A percentile compares a stretch with the other conserved stretches of the same genome.
Conservation (phyloP, 1,140 invertebrate genomes). For the Drosophila tsacasi region DNA sequence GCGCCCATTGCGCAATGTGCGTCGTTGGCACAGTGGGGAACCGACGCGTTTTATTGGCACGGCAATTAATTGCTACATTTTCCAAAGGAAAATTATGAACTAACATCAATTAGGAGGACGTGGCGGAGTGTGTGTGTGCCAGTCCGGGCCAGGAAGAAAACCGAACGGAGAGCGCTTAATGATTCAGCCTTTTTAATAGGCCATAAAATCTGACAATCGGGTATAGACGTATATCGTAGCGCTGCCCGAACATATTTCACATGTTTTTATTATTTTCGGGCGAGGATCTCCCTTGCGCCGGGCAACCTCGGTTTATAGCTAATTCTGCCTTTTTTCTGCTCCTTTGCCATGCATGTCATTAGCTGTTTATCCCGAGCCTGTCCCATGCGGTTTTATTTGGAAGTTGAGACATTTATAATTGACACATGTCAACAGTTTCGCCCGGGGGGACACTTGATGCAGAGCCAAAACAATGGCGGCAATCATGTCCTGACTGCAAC, state of each 20-base stretch:
- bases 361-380: constrained; percentile 39
- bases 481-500: constrained; percentile 28
- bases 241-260: constrained; percentile 77
- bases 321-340: constrained; percentile 19
- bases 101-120: constrained; percentile 80
- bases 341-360: constrained; percentile 62
- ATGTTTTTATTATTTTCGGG: constrained; percentile 80
- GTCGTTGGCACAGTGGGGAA: constrained; percentile 75
- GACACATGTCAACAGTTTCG: constrained; percentile 69
- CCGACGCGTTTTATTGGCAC: constrained; percentile 81
- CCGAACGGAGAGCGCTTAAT: constrained; percentile 62
- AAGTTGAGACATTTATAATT: constrained; percentile 75
- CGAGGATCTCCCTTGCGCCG: constrained; percentile 32
- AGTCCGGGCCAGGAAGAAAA: constrained; percentile 53
- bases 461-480: constrained; percentile 26
- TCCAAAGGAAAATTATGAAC: constrained; percentile 83
- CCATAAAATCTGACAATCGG: constrained; percentile 81
- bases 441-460: constrained; percentile 1
- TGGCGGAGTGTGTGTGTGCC: constrained; percentile 17
- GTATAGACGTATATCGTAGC: constrained; percentile 66
- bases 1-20: constrained; percentile 76
- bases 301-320: constrained; percentile 62
- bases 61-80: constrained; percentile 84
- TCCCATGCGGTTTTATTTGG: constrained; percentile 74
- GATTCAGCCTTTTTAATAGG: constrained; percentile 82